Base-by-base conservation (phyloP, 2,797 vertebrate genomes). In the Amblyraja radiata region DNA sequence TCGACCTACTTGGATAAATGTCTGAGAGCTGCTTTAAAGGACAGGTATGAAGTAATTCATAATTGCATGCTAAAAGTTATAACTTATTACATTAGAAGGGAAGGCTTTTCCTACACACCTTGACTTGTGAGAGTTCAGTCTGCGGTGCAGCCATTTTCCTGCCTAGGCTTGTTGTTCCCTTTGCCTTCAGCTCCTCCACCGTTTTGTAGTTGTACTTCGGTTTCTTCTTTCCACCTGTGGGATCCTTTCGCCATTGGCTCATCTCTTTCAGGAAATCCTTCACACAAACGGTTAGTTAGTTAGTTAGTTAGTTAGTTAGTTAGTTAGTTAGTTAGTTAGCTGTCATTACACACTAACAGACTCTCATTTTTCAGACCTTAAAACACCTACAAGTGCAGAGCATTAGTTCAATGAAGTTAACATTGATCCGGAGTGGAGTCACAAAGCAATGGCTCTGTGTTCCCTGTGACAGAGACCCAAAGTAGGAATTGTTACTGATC, bases 211-310 rank as follows among this genome's bases (percentile, higher is more conserved):
- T 97, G 94, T 99, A 99, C 93, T 98, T 99, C 0, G 98, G 98
- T 94, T 99, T 99, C 94, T 98, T 99, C 96, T 98, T 99, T 93
- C 96, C 97, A 65, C 94, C 97, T 0, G 95, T 96, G 0, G 98
- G 97, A 94, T 99, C 99, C 94, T 98, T 98, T 92, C 98, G 96
- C 99, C 99, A 99, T 94, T 99, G 99, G 90, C 99, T 99, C 90
- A 99, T 96, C 94, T 99, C 98, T 94, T 98, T 98, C 94, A 98
- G 98, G 94, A 98, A 99, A 65, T 99, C 99, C 99, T 99, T 93
- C 1, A 94, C 80, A 63, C 71, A 92, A 25, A 76, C 0, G 25
- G 68, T 54, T 54, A 74, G 54, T 92, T 28, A 92, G 54, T 92
- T 25, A 92, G 6, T 74, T 54, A 74, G 71, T 54, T 54, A 74